Evolutionary conservation across 2,888 invertebrate species (phyloP), one percentile per base, ranked within the genome.

Genomic region (Cepaea hortensis): DNA sequence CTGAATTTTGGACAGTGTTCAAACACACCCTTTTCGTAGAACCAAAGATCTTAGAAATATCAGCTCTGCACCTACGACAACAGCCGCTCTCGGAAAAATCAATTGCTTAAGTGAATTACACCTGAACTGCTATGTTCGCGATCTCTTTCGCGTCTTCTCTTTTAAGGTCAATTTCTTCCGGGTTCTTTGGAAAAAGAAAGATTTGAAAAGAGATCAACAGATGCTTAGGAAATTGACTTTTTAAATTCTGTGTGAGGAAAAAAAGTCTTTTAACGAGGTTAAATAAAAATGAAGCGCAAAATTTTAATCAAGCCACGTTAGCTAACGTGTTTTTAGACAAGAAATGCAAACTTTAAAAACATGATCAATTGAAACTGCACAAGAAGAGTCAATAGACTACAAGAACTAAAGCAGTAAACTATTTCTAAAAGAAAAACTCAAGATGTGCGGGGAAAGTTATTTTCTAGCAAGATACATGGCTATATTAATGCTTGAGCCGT

Each of bases 91-190:
- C 35, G 35, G 48, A 20, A 48, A 46, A 55, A 11, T 72, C 73
- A 4, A 73, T 55, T n/a, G 46, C 75, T 55, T 76, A 76, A 84
- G 35, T 76, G 48, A 84, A 84, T 84, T 61, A 62, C 75, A 76
- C 73, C 23, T 76, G 20, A 62, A 68, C 48, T 46, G 20, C 65
- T 15, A 48, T 70, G 9, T 15, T 70, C 82, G 15, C 48, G n/a
- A 18, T 15, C 46, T 3, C 13, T 46, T 18, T 9, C n/a, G 2
- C 70, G 20, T 82, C 55, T 82, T 62, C 18, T 3, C n/a, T 72
- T 82, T 48, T 7, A 35, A 48, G 50, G 72, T 23, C 72, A 82
- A 82, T 82, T 70, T 72, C n/a, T 18, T 7, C n/a, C 50, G 48
- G 48, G 82, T 23, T 48, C 5, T 6, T 55, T 4, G n/a, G 68